Conservation (phyloP, 2,797 vertebrate species). For the Pseudochromis fuscus region DNA sequence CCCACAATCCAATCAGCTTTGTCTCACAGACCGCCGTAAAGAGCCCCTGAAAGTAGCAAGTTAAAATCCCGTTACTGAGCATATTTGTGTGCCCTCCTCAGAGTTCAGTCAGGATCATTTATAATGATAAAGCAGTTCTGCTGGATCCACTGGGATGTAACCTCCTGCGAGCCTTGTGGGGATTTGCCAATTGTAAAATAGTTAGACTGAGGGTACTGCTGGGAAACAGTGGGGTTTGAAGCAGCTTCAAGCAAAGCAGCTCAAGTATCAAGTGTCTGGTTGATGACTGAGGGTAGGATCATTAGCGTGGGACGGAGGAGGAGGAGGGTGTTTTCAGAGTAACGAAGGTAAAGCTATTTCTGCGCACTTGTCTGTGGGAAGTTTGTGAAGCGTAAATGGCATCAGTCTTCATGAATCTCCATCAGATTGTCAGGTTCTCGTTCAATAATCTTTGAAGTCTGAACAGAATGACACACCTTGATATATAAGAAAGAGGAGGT, state of each 20-base stretch:
- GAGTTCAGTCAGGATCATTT: background rate
- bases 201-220: background rate
- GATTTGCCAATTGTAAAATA: conserved; percentile 14
- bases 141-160: conserved; percentile 19
- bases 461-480: conserved; percentile 21
- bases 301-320: background rate
- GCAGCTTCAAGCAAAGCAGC: background rate
- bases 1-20: conserved; percentile 20
- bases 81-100: background rate
- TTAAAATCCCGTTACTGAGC: conserved; percentile 1
- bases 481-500: background rate
- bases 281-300: conserved; percentile 15
- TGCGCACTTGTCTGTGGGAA: background rate
- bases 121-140: conserved; percentile 16
- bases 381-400: background rate
- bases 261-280: conserved; percentile 1
- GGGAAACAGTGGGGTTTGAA: conserved; percentile 16
- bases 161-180: background rate
- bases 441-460: conserved; percentile 37
- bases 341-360: background rate
- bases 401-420: background rate
- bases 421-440: conserved; percentile 16
- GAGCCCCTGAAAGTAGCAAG: background rate
- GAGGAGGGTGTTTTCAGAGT: background rate
- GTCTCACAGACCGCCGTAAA: conserved; percentile 1